These are phyloP conservation scores for Acanthurus leucopareius DNA, from an alignment of 2,797 vertebrate species.

Conservation along the genomic window DNA sequence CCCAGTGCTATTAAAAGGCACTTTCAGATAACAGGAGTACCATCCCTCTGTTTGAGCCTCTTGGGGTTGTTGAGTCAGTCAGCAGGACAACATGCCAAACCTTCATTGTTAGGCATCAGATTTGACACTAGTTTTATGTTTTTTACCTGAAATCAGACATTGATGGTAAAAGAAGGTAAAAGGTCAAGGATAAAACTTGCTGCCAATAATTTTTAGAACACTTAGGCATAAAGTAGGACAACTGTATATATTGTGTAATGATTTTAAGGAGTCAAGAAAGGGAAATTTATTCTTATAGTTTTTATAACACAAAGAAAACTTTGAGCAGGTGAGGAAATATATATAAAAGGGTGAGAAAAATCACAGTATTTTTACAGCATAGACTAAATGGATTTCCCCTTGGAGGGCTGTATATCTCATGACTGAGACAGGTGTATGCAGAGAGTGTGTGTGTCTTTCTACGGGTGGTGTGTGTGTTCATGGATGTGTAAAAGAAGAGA, in stretches of 20 bases:
- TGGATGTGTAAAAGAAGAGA: constrained; percentile 49
- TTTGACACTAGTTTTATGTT: background rate
- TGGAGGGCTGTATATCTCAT: constrained; percentile 66
- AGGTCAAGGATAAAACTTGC: constrained; percentile 1
- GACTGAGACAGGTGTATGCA: constrained; percentile 73
- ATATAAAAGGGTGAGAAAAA: constrained; percentile 72
- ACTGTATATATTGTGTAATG: background rate
- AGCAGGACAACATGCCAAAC: constrained; percentile 18
- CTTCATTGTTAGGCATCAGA: background rate
- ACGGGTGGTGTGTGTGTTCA: constrained; percentile 42
- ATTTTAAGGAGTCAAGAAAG: background rate
- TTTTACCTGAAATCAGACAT: constrained; percentile 15
- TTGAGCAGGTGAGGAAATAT: constrained; percentile 52
- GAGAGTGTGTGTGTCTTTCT: constrained; percentile 35
- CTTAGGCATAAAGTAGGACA: background rate
- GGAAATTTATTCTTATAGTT: constrained; percentile 43
- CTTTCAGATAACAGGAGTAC: constrained; percentile 77
- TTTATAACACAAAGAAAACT: constrained; percentile 52
- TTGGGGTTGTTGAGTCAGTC: constrained; percentile 42
- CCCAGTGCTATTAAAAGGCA: constrained; percentile 76
- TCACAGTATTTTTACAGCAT: constrained; percentile 72
- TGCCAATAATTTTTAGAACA: background rate
- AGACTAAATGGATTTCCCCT: constrained; percentile 73
- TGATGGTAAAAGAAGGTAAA: background rate
- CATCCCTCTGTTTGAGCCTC: constrained; percentile 39